Evolutionary conservation across 2,888 invertebrate species (phyloP).

Genomic region (Zygaena filipendulae): DNA sequence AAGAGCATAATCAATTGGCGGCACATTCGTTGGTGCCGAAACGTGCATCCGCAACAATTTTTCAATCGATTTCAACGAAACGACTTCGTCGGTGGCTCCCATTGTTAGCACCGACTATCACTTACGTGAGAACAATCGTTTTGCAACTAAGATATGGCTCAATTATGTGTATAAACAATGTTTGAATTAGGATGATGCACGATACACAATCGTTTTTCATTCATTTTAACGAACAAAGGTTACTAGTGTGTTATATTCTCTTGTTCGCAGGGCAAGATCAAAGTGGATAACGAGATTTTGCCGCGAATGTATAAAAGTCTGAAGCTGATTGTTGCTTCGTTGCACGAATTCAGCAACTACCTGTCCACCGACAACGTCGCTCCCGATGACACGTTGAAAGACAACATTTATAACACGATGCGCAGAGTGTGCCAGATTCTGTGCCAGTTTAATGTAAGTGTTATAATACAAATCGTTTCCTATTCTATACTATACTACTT

Average conservation of each 20-base stretch:
- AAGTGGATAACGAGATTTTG: slow-evolving; percentile 53
- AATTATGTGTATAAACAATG: too few species aligned
- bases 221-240: too few species aligned
- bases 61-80: slow-evolving; percentile 62
- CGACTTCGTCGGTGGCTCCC: slow-evolving; percentile 59
- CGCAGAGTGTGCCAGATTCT: slow-evolving; percentile 71
- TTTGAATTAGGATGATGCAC: neutral
- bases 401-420: slow-evolving; percentile 69
- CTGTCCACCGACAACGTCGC: slow-evolving; percentile 34
- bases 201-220: too few species aligned
- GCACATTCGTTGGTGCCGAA: slow-evolving; percentile 60
- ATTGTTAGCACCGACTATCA: slow-evolving; percentile 57
- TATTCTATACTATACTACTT: too few species aligned
- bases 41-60: slow-evolving; percentile 65
- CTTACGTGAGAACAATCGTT: slow-evolving; percentile 64
- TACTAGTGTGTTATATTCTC: too few species aligned
- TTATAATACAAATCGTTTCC: slow-evolving; percentile 5
- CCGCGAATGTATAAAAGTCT: slow-evolving; percentile 73
- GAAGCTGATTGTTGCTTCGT: slow-evolving; percentile 76
- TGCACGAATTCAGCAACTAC: slow-evolving; percentile 74
- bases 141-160: slow-evolving; percentile 39
- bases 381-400: slow-evolving; percentile 31
- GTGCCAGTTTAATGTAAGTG: slow-evolving; percentile 74
- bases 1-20: slow-evolving; percentile 46
- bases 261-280: slow-evolving; percentile 40